Evolutionary conservation across 2,797 vertebrate genomes (phyloP), one percentile per base, ranked within the genome.

Genomic region (Fratercula arctica): DNA sequence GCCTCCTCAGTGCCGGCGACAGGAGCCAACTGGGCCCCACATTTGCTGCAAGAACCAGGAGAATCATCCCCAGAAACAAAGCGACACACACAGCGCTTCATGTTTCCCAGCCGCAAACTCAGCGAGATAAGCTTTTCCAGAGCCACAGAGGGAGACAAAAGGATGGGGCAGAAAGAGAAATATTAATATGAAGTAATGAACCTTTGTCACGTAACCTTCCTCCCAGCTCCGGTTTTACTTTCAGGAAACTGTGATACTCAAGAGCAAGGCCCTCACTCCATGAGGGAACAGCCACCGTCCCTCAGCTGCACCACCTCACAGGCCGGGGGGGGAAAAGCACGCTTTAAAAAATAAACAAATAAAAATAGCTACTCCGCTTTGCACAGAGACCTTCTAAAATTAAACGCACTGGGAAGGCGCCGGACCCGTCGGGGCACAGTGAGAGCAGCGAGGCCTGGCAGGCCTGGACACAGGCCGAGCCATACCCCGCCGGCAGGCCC

Each of bases 111-210:
- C 6, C 29, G 8, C 78, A 5, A 11, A 7, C 50, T 2, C 67
- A 2, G 56, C 8, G 0, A 8, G 1, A 5, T 1, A 3, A 19
- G 54, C 60, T 46, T 35, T 20, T 12, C 11, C 3, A 2, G 53
- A 69, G 45, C 28, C 75, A 13, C 16, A 2, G 8, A 4, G 18
- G 33, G 35, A 76, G 17, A 53, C 43, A 46, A 41, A n/a, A 37
- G 46, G 56, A 46, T 1, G 16, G 66, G 41, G 26, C 25, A 25
- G 33, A 56, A 6, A 57, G 13, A 79, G 37, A 67, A 75, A 7
- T 1, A 9, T 91, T 41, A 93, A 10, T 0, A 8, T 0, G 24
- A 7, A 26, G 16, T 3, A 20, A 21, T 0, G 19, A 25, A 6
- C 12, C 23, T 17, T 6, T 6, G 15, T 2, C 46, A 15, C 31